Evolutionary conservation across 2,888 invertebrate species (phyloP), one percentile per base, ranked within the genome.

Genomic region (Embidobia sp.): DNA sequence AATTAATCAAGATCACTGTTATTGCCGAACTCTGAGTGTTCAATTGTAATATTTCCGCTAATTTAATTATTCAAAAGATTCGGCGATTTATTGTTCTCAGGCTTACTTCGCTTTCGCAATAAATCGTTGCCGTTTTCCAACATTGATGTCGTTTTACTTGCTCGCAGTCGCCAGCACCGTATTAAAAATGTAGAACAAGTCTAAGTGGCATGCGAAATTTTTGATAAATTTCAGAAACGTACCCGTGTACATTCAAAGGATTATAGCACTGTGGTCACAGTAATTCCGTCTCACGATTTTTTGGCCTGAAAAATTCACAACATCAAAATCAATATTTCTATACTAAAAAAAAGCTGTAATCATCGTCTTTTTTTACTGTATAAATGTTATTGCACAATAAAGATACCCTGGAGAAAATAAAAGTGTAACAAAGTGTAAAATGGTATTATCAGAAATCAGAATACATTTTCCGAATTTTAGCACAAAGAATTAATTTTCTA

Each of bases 251-350:
- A 35, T 18, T 19, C 35, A 37, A 53, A 37, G 15, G 22, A 11
- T 53, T 18, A 49, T 31, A 13, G 27, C 15, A 27, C 27, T 46
- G 22, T 26, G 48, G 31, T 48, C 27, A 10, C 19, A 6, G 22
- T 26, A 53, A 35, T 37, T 13, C 37, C 15, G 8, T 5, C 11
- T 3, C 6, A n/a, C 10, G 15, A 4, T 55, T 55, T 55, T 40
- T 27, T n/a, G 26, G 1, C 8, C 8, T 53, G 6, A 53, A 53
- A 53, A 35, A 53, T 53, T n/a, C n/a, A n/a, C n/a, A n/a, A n/a
- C n/a, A n/a, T n/a, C n/a, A n/a, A n/a, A n/a, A n/a, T n/a, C n/a
- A n/a, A n/a, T n/a, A n/a, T n/a, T n/a, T n/a, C n/a, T n/a, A n/a
- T n/a, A n/a, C n/a, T n/a, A n/a, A n/a, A n/a, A n/a, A n/a, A n/a